Percentiles rank a stretch among this genome's conserved stretches.
These are phyloP conservation scores for Silurus meridionalis DNA, from an alignment of 2,113 vertebrate species.

Conservation along the genomic window DNA sequence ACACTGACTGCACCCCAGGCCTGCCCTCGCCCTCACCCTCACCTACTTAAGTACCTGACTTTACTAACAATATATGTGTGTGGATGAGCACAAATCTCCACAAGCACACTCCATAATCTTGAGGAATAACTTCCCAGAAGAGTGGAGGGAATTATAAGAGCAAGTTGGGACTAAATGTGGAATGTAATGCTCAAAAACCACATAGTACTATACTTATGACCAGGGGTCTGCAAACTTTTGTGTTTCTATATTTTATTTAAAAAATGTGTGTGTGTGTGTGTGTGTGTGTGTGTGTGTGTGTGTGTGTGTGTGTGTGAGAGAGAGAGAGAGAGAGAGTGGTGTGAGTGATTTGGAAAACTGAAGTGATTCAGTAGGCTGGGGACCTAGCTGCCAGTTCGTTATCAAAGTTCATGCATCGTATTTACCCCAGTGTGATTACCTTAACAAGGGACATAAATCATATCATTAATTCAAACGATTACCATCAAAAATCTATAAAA, in stretches of 20 bases:
- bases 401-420: constrained; percentile 77
- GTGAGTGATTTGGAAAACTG: constrained; percentile 64
- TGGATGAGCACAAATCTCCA: too few species aligned
- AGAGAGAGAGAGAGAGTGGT: constrained; percentile 52
- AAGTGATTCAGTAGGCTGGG: constrained; percentile 72
- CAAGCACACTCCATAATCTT: too few species aligned
- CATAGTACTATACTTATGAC: too few species aligned
- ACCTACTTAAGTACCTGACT: too few species aligned
- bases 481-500: constrained; percentile 78
- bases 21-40: not conserved
- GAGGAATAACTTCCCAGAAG: too few species aligned
- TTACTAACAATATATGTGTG: too few species aligned
- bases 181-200: too few species aligned
- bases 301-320: too few species aligned
- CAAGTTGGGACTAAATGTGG: too few species aligned
- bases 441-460: constrained; percentile 79
- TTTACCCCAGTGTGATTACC: constrained; percentile 72
- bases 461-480: constrained; percentile 78
- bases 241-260: constrained; percentile 63
- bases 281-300: constrained; percentile 27
- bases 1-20: too few species aligned
- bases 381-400: constrained; percentile 66
- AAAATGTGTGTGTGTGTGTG: constrained; percentile 36
- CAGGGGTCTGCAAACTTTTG: too few species aligned
- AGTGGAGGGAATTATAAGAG: too few species aligned